Percentiles rank a stretch among this genome's conserved stretches.
phyloP scores from a whole-genome alignment of 2,113 vertebrate genomes.

The Rallus limicola region DNA sequence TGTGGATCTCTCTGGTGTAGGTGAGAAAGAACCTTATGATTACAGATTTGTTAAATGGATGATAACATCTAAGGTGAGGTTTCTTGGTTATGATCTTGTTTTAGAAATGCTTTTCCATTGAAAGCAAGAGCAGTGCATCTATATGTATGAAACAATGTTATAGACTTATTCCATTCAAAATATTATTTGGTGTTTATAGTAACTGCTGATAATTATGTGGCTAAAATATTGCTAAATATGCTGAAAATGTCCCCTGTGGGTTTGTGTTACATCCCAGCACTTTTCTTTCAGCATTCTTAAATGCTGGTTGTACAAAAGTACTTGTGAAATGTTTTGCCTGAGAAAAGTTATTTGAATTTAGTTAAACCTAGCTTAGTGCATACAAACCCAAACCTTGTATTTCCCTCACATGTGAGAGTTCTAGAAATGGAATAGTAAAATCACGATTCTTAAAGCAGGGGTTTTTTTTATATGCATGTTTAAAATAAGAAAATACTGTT shows the following conservation, averaged over 20 bases:
- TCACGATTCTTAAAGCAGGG: neutral
- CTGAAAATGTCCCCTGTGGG: neutral
- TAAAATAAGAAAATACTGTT: neutral
- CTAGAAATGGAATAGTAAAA: neutral
- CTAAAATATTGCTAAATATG: neutral
- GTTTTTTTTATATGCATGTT: neutral
- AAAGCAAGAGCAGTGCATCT: neutral
- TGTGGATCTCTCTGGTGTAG: conserved; percentile 85
- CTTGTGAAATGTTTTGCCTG: neutral
- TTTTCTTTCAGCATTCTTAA: neutral
- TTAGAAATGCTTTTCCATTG: neutral
- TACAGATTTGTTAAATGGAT: conserved; percentile 98
- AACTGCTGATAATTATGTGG: neutral
- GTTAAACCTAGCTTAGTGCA: neutral
- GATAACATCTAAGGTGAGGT: conserved; percentile 90
- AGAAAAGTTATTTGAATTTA: neutral
- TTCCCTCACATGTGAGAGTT: neutral
- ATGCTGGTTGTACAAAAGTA: neutral
- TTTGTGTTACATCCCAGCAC: neutral
- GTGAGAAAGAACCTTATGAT: conserved; percentile 85
- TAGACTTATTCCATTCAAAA: neutral
- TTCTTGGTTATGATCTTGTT: neutral
- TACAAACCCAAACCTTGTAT: neutral
- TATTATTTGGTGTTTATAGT: neutral
- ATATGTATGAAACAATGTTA: neutral